Evolutionary conservation across 2,888 invertebrate genomes (phyloP).

Genomic region (Elysia crispata): DNA sequence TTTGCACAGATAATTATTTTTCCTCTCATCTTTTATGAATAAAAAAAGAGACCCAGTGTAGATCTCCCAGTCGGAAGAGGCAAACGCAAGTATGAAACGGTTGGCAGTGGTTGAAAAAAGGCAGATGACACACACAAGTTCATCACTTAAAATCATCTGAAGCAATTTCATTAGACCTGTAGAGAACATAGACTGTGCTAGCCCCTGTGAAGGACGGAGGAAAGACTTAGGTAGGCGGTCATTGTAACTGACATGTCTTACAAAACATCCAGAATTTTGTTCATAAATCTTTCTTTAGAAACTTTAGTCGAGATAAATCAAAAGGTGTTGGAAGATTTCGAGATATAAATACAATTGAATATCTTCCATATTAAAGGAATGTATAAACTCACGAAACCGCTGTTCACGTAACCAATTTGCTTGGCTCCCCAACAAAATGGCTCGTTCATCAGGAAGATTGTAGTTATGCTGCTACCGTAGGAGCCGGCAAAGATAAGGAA

Average conservation of each 20-base stretch:
- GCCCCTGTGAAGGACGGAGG: background rate
- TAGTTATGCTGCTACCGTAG: background rate
- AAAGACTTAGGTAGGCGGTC: too few species aligned
- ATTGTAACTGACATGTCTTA: too few species aligned
- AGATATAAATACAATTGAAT: too few species aligned
- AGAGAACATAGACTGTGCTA: background rate
- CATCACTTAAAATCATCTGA: background rate
- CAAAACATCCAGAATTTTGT: too few species aligned
- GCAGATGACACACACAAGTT: background rate
- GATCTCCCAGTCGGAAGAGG: slow-evolving; percentile 2
- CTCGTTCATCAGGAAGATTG: slow-evolving; percentile 18
- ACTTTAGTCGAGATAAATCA: too few species aligned
- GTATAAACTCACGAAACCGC: background rate
- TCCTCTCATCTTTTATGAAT: too few species aligned
- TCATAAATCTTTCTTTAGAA: too few species aligned
- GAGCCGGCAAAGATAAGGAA: too few species aligned
- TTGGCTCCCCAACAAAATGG: slow-evolving; percentile 12
- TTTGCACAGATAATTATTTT: too few species aligned
- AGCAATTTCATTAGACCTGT: background rate
- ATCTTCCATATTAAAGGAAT: too few species aligned
- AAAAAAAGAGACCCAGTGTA: background rate
- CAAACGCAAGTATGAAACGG: slow-evolving; percentile 9
- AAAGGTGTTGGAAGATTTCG: too few species aligned
- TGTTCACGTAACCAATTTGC: slow-evolving; percentile 12
- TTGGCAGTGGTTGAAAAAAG: background rate